Evolutionary conservation across 1,140 invertebrate genomes (phyloP).

Genomic region (Drosophila sechellia): DNA sequence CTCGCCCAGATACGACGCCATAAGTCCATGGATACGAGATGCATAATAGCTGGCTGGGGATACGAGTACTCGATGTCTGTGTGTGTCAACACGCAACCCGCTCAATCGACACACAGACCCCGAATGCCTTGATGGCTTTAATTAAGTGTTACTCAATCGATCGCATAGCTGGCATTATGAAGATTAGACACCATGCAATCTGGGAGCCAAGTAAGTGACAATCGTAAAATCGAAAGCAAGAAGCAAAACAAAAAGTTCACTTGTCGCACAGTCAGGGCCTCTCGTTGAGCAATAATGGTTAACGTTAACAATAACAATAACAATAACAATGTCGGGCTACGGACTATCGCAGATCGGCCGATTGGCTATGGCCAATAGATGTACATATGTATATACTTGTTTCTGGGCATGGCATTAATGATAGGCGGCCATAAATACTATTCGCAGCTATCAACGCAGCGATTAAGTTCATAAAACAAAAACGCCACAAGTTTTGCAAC

Average conservation of each 20-base stretch:
- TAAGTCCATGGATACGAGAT: not conserved
- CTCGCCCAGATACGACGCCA: not conserved
- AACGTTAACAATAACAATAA: slow-evolving; percentile 21
- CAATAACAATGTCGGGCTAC: slow-evolving; percentile 17
- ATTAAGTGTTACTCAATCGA: slow-evolving; percentile 65
- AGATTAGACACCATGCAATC: slow-evolving; percentile 39
- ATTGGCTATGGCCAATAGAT: slow-evolving; percentile 42
- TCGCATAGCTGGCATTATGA: slow-evolving; percentile 18
- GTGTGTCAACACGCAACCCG: slow-evolving; percentile 26
- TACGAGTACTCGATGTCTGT: not conserved
- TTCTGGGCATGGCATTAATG: slow-evolving; percentile 48
- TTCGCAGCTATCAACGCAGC: slow-evolving; percentile 53
- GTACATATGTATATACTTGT: slow-evolving; percentile 37
- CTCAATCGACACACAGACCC: slow-evolving; percentile 15
- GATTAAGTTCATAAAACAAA: slow-evolving; percentile 70
- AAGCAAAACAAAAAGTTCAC: slow-evolving; percentile 32
- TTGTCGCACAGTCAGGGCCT: slow-evolving; percentile 38
- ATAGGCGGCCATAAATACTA: slow-evolving; percentile 53
- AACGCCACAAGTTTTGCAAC: slow-evolving; percentile 24
- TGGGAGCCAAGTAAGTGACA: slow-evolving; percentile 43
- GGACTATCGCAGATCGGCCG: slow-evolving; percentile 7
- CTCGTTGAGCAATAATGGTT: slow-evolving; percentile 8
- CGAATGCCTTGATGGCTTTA: slow-evolving; percentile 44
- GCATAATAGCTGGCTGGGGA: not conserved
- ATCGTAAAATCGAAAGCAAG: slow-evolving; percentile 59